Evolutionary conservation across 2,113 vertebrate species (phyloP).

Genomic region (Pachycephala philippinensis): DNA sequence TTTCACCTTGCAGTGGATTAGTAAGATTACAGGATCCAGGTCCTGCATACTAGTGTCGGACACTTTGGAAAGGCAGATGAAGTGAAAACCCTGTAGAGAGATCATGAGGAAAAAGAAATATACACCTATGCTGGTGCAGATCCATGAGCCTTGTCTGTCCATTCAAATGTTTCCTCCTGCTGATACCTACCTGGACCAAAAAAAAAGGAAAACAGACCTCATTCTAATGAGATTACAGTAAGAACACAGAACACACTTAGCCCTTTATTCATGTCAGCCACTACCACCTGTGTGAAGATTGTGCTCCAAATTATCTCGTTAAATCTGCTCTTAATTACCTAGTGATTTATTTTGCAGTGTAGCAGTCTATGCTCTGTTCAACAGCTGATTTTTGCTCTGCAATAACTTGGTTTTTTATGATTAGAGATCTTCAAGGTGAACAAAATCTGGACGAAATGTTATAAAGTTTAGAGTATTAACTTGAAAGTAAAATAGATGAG

Average conservation of each 20-base stretch:
- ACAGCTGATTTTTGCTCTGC: not conserved
- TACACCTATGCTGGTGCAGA: not conserved
- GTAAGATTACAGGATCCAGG: not conserved
- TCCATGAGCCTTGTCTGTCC: not conserved
- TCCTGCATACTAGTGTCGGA: not conserved
- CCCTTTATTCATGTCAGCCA: not conserved
- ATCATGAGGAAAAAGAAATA: not conserved
- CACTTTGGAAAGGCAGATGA: not conserved
- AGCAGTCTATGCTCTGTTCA: not conserved
- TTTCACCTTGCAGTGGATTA: not conserved
- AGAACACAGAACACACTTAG: not conserved
- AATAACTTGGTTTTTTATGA: not conserved
- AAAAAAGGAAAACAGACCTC: not conserved
- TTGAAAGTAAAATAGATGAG: not conserved
- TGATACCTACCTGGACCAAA: not conserved
- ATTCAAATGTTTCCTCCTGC: not conserved
- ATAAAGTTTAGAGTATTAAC: not conserved
- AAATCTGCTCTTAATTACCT: not conserved
- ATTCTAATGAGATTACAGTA: not conserved
- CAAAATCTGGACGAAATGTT: not conserved
- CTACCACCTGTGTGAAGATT: not conserved
- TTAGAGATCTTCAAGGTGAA: not conserved
- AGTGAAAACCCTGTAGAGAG: not conserved
- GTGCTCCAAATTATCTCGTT: not conserved
- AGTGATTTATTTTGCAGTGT: not conserved